Base-by-base conservation (phyloP, 2,797 vertebrate genomes). In the Thripadectes ignobilis region DNA sequence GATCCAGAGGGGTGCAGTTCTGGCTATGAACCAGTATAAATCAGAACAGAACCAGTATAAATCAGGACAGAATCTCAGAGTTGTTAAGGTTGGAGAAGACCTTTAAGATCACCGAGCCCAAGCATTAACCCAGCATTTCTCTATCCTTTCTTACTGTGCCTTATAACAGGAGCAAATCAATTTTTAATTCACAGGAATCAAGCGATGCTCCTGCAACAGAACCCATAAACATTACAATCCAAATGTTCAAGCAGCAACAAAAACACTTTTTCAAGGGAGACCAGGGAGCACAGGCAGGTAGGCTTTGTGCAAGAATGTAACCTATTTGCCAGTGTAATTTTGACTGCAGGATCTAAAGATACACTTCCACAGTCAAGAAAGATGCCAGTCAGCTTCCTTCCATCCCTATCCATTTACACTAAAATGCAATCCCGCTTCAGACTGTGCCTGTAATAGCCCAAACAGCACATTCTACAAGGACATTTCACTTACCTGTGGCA, bases 401-500 rank as follows among this genome's bases (percentile, higher is more conserved):
- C 24, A 59, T 15, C 45, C 34, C 39, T 18, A 58, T 34, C 34
- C 4, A 12, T 46, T 72, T 59, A 74, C 38, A 74, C 23, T 12
- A 74, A 77, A 52, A 51, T n/a, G 10, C 30, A 61, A 72, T 32
- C 13, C 7, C 59, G 43, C 48, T 62, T 48, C 59, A 74, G 51
- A 61, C 49, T 48, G 16, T 43, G 66, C 27, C 15, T 87, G 58
- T 48, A 76, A 24, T 2, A 52, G 15, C 9, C 8, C 46, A 19
- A 68, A 29, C 4, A 85, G 4, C 0, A 3, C 4, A 32, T 19
- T 65, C 52, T 52, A 1, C 0, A 6, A 78, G 46, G 63, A 63
- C 20, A 21, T 7, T 84, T 36, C 79, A 93, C 97, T 98, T 95
- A 99, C 99, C 99, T 99, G 99, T 84, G 98, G 98, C 97, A 99